A percentile compares a stretch with the other conserved stretches of the same genome.
Evolutionary conservation across 2,888 invertebrate genomes (phyloP).

Genomic region (Onthophagus sagittarius): DNA sequence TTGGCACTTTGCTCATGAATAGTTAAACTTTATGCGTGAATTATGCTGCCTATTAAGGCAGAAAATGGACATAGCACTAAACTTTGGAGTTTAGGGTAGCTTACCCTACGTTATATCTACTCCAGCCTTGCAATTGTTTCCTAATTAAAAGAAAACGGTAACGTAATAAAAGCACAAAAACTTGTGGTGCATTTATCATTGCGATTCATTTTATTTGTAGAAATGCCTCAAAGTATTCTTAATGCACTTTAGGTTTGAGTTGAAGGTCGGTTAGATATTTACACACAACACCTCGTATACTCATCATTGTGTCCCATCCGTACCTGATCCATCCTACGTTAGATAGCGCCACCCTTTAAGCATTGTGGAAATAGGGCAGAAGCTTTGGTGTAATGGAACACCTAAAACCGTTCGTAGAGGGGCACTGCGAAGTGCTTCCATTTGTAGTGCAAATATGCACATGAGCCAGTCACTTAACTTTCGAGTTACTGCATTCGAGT

Average conservation of each 20-base stretch:
- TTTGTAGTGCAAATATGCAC: constrained; percentile 2
- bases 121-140: background rate
- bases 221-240: no score
- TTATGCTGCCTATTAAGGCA: constrained; percentile 19
- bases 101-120: background rate
- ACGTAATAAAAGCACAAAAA: no score
- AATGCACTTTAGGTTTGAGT: no score
- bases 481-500: constrained; percentile 3
- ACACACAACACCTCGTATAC: no score
- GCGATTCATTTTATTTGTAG: no score
- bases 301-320: no score
- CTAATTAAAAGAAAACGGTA: background rate
- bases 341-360: background rate
- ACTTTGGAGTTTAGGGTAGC: background rate
- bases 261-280: no score
- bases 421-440: background rate
- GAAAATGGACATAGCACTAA: background rate
- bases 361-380: background rate
- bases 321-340: background rate
- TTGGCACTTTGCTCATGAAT: constrained; percentile 17
- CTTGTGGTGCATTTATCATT: no score
- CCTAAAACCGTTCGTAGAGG: background rate
- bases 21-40: constrained; percentile 22
- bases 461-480: constrained; percentile 7
- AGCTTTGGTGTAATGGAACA: background rate